phyloP scores from a whole-genome alignment of 2,113 vertebrate species.

The Rattus rattus region DNA sequence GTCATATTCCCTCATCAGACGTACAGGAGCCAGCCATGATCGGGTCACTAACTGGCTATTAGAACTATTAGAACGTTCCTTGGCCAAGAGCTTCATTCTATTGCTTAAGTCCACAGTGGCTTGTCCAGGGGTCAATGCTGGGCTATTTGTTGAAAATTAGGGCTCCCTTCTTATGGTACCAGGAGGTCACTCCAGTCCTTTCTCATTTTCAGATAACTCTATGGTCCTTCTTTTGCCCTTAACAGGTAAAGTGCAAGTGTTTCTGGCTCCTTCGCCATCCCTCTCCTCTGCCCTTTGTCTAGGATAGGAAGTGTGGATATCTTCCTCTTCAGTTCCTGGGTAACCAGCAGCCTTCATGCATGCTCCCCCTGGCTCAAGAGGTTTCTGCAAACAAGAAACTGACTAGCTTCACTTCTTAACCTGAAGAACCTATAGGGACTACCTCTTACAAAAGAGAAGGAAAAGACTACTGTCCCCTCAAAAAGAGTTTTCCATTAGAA shows the following conservation, averaged over 20 bases:
- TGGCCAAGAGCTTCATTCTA: no score
- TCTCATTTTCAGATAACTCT: neutral
- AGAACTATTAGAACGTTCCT: neutral
- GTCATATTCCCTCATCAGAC: no score
- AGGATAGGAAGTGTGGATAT: neutral
- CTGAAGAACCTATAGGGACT: neutral
- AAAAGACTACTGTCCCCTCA: neutral
- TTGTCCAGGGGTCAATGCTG: neutral
- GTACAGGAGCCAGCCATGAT: no score
- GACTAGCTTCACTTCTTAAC: neutral
- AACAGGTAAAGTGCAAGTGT: neutral
- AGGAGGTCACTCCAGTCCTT: neutral
- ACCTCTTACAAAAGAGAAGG: neutral
- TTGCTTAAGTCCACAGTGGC: neutral
- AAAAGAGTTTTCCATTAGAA: fast-evolving
- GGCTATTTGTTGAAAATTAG: neutral
- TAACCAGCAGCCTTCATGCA: neutral
- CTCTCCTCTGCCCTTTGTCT: neutral
- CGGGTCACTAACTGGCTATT: no score
- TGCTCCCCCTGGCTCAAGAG: neutral
- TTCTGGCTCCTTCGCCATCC: neutral
- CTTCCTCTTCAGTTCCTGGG: neutral
- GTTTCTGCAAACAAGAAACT: neutral
- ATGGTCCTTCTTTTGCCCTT: neutral
- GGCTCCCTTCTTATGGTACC: no score